Percentiles rank a stretch among this genome's conserved stretches.
phyloP scores from a whole-genome alignment of 2,113 vertebrate genomes.

The Empidonax alnorum region DNA sequence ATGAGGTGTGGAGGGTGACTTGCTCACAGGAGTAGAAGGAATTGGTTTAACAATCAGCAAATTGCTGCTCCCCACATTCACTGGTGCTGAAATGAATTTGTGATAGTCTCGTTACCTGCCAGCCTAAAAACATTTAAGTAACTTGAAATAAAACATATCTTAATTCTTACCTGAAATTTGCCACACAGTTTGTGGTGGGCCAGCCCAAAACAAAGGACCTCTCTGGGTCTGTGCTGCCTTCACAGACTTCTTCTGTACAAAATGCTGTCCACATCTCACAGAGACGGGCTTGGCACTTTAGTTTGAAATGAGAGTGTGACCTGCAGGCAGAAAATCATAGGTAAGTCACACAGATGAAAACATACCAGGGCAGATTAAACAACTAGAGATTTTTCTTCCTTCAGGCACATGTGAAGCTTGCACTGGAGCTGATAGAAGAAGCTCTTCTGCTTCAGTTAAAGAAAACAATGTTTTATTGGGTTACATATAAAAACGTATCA shows the following conservation, averaged over 20 bases:
- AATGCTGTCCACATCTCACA: constrained; percentile 93
- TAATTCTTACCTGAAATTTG: constrained; percentile 87
- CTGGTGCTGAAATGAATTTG: neutral
- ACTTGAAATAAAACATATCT: neutral
- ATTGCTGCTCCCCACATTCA: neutral
- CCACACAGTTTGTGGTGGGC: constrained; percentile 95
- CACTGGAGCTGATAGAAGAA: neutral
- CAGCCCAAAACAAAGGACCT: constrained; percentile 93
- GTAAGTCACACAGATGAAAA: neutral
- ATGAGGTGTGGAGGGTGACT: neutral
- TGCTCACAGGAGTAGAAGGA: neutral
- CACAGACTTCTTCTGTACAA: constrained; percentile 93
- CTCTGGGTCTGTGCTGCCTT: constrained; percentile 82
- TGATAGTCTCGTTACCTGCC: neutral
- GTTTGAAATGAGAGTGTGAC: constrained; percentile 85
- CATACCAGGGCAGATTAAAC: neutral
- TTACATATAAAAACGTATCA: neutral
- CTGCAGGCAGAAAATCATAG: constrained; percentile 46
- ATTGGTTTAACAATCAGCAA: neutral
- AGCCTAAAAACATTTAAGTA: neutral
- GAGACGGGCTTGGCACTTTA: constrained; percentile 84
- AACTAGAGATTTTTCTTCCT: neutral
- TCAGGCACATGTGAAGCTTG: neutral
- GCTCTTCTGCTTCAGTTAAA: neutral
- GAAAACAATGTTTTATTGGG: neutral